Evolutionary conservation across 2,113 vertebrate genomes (phyloP).

Genomic region (Potamarius usumacintae): DNA sequence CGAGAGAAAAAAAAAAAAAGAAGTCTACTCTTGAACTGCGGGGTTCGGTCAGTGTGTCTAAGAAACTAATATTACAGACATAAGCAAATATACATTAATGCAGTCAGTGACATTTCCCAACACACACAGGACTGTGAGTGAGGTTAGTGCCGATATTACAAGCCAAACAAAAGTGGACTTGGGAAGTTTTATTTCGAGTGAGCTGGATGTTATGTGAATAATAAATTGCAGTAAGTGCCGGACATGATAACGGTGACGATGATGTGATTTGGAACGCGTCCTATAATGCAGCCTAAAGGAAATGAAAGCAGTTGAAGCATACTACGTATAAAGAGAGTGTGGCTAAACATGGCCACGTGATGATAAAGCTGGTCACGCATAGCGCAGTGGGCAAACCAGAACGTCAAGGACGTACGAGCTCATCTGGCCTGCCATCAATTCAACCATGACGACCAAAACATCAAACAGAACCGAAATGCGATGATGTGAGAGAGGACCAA

Average conservation of each 20-base stretch:
- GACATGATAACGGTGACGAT: neutral
- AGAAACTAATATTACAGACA: conserved; percentile 3
- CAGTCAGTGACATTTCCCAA: neutral
- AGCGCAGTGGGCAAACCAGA: neutral
- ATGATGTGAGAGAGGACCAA: too few species aligned
- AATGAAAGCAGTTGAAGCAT: neutral
- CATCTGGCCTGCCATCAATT: too few species aligned
- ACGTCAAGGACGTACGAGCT: too few species aligned
- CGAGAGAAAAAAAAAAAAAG: neutral
- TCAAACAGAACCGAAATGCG: too few species aligned
- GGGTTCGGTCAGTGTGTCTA: neutral
- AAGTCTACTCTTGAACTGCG: neutral
- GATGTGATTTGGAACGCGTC: neutral
- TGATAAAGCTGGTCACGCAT: neutral
- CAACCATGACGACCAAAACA: too few species aligned
- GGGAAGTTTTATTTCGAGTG: neutral
- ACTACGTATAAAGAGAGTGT: neutral
- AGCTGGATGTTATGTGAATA: neutral
- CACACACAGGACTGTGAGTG: neutral
- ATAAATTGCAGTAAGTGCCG: neutral
- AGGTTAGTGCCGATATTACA: neutral
- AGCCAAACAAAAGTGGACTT: neutral
- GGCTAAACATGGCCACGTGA: neutral
- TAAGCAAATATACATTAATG: conserved; percentile 7
- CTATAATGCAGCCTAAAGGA: neutral